phyloP scores from a whole-genome alignment of 2,888 invertebrate species.

The Octonoba sinensis region DNA sequence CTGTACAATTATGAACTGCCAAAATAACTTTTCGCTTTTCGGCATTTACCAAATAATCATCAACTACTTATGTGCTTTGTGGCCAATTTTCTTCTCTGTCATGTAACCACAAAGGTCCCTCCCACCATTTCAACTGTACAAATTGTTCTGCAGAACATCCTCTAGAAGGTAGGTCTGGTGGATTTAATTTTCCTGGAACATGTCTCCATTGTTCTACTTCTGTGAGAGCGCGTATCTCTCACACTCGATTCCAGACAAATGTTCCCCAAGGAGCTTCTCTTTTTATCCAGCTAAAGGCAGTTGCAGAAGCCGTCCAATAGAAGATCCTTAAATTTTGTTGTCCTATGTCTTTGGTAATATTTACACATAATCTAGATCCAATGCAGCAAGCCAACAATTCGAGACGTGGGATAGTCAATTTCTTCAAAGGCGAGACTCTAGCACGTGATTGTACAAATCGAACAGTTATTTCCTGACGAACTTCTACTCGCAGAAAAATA shows the following conservation, averaged over 20 bases:
- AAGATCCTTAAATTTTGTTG: not conserved
- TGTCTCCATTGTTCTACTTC: not conserved
- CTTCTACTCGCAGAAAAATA: constrained; percentile 6
- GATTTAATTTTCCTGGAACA: constrained; percentile 6
- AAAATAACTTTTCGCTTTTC: not conserved
- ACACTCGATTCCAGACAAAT: constrained; percentile 67
- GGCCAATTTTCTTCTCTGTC: not conserved
- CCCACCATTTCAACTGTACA: constrained; percentile 12
- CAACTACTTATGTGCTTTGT: not conserved
- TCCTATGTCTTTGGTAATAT: not conserved
- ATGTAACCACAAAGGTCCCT: constrained; percentile 4
- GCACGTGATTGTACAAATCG: not conserved
- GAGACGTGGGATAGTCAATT: too few relatives aligned
- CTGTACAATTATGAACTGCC: not conserved
- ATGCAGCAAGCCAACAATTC: too few relatives aligned
- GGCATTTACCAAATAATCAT: not conserved
- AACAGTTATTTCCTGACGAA: not conserved
- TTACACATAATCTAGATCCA: not conserved
- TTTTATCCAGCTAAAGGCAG: constrained; percentile 65
- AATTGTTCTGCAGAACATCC: not conserved
- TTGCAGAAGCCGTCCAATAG: constrained; percentile 23
- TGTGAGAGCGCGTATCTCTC: constrained; percentile 67
- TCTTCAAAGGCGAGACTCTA: not conserved
- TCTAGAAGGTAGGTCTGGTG: not conserved
- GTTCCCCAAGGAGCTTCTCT: constrained; percentile 64